Conservation (phyloP, 2,888 invertebrate species). For the Stenolophus ochropezus region DNA sequence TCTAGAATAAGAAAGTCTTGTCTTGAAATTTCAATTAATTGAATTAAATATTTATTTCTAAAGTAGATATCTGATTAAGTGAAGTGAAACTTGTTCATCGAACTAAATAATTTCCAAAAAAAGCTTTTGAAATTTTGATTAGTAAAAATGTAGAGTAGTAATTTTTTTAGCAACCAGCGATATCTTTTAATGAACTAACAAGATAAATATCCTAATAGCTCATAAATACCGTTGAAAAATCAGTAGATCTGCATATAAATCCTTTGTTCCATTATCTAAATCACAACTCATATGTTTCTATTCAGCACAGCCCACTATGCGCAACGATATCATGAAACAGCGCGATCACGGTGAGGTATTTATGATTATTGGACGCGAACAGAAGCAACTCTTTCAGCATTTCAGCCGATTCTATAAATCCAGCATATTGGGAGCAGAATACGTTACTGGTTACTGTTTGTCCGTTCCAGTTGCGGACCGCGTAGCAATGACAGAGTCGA, state of each 20-base stretch:
- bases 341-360: slow-evolving; percentile 20
- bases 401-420: slow-evolving; percentile 29
- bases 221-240: not conserved
- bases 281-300: not conserved
- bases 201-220: not conserved
- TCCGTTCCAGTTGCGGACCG: not conserved
- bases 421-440: slow-evolving; percentile 41
- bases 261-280: slow-evolving; percentile 31
- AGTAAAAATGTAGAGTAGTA: too few species aligned
- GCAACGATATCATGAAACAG: slow-evolving; percentile 11
- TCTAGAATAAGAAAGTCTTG: too few species aligned
- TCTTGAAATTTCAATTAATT: too few species aligned
- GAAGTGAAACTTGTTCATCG: too few species aligned
- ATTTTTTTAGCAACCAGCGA: too few species aligned
- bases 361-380: slow-evolving; percentile 44
- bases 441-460: not conserved
- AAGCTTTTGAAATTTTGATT: too few species aligned
- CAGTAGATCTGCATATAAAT: not conserved
- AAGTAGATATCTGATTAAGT: too few species aligned
- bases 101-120: too few species aligned
- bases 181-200: not conserved
- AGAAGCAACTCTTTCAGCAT: slow-evolving; percentile 29
- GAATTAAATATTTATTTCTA: too few species aligned
- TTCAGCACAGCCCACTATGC: too few species aligned
- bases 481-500: not conserved